Evolutionary conservation across 53 echinoderm and acorn worm species (phyloP).

Genomic region (Holothuria leucospilota): DNA sequence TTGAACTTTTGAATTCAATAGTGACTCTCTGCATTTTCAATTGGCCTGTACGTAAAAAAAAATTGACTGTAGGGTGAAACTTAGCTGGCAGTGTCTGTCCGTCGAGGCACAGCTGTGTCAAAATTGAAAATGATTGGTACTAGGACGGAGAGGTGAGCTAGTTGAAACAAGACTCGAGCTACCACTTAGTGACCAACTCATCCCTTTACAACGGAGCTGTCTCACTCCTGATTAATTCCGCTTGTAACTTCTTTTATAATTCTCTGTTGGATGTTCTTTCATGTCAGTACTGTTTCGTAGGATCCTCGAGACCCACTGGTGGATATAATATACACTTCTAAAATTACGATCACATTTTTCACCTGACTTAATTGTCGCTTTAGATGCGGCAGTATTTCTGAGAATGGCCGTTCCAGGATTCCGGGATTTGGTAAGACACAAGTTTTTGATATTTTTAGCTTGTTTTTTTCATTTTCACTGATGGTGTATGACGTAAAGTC

Average conservation of each 20-base stretch:
- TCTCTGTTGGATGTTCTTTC: too few relatives aligned
- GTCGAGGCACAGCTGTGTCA: conserved; percentile 32
- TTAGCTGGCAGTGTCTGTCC: conserved; percentile 23
- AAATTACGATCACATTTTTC: too few relatives aligned
- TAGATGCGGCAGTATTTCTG: neutral
- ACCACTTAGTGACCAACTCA: neutral
- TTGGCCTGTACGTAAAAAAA: neutral
- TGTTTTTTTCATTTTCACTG: too few relatives aligned
- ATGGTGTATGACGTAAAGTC: too few relatives aligned
- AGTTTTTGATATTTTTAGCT: neutral
- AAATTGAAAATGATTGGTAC: conserved; percentile 46
- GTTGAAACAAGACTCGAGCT: neutral
- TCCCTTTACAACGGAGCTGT: neutral
- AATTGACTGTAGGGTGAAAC: neutral
- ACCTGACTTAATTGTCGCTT: too few relatives aligned
- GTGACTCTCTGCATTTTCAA: conserved; percentile 13
- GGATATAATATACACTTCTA: too few relatives aligned
- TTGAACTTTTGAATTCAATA: neutral
- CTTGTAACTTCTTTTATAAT: too few relatives aligned
- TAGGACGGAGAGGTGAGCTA: conserved; percentile 10
- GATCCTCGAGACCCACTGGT: too few relatives aligned
- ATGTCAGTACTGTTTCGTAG: too few relatives aligned
- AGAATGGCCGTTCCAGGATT: conserved; percentile 34
- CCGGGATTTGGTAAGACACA: conserved; percentile 30
- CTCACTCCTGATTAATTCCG: too few relatives aligned